Evolutionary conservation across 2,888 invertebrate species (phyloP).

Genomic region (Auanema freiburgensis): DNA sequence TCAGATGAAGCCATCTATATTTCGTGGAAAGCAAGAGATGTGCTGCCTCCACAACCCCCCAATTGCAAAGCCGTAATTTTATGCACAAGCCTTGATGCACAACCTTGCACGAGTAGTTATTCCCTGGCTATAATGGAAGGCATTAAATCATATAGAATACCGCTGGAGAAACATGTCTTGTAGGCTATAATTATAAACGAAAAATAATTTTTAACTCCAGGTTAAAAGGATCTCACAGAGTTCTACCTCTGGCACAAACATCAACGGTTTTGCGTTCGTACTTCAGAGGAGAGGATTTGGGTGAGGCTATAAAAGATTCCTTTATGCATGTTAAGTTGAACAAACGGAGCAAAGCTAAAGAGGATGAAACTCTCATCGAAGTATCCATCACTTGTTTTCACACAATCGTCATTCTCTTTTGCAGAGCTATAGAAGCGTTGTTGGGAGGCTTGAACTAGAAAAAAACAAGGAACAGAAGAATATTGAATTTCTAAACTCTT

Average conservation of each 20-base stretch:
- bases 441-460: constrained; percentile 11
- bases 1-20: constrained; percentile 17
- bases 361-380: constrained; percentile 5
- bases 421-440: constrained; percentile 8
- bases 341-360: background rate
- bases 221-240: background rate
- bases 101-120: constrained; percentile 19
- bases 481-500: constrained; percentile 9
- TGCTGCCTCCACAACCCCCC: constrained; percentile 14
- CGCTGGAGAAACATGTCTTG: constrained; percentile 15
- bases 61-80: constrained; percentile 13
- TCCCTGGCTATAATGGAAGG: constrained; percentile 12
- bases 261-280: constrained; percentile 9
- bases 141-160: constrained; percentile 17
- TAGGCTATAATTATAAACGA: background rate
- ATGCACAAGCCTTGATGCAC: constrained; percentile 15
- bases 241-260: constrained; percentile 4
- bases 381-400: background rate
- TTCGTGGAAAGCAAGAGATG: constrained; percentile 13
- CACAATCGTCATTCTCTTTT: background rate
- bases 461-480: constrained; percentile 2
- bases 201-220: background rate
- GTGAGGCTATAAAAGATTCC: background rate
- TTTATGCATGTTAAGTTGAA: background rate
- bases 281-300: constrained; percentile 15